Base-by-base conservation (phyloP, 2,113 vertebrate genomes). In the Cacatua alba region DNA sequence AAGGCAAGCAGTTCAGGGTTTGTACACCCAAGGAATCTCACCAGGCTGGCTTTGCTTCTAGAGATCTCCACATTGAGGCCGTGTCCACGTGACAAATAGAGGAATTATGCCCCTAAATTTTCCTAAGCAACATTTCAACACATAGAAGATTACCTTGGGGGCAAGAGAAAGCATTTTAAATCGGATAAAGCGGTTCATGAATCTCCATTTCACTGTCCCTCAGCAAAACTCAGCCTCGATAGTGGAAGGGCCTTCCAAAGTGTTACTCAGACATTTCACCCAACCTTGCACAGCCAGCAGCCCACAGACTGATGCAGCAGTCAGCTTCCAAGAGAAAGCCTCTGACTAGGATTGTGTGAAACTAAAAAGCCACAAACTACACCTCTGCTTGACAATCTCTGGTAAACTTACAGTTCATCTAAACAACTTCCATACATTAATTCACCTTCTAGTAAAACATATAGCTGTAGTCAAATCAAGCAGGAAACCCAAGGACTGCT, bases 81-180 rank as follows among this genome's bases (percentile, higher is more conserved):
- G 13, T 29, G 44, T 1, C 52, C 0, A 0, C 9, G 2, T 1
- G 9, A 26, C 72, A 60, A n/a, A 12, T 1, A 43, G 2, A 35
- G 16, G 21, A 14, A 51, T 18, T 10, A 31, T 6, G 35, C 6
- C 5, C 37, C 46, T 76, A 5, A 46, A 46, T 20, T 17, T 35
- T 53, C 48, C 65, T 17, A 67, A 74, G 82, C 74, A 87, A 55
- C 53, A 25, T 20, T 89, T 65, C 26, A 74, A 77, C 33, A 13
- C 29, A 14, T 1, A 16, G 25, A 26, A 39, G 39, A 39, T 41
- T 21, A 52, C n/a, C 19, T 0, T 10, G 3, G 23, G 53, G 37
- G 14, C 48, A 83, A 68, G 17, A 59, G 55, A 52, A 57, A 67
- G 60, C 65, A 18, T 63, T 53, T 76, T 6, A 28, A 71, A 79